Conservation (phyloP, 2,797 vertebrate species). For the Euphonia xanthogaster region DNA sequence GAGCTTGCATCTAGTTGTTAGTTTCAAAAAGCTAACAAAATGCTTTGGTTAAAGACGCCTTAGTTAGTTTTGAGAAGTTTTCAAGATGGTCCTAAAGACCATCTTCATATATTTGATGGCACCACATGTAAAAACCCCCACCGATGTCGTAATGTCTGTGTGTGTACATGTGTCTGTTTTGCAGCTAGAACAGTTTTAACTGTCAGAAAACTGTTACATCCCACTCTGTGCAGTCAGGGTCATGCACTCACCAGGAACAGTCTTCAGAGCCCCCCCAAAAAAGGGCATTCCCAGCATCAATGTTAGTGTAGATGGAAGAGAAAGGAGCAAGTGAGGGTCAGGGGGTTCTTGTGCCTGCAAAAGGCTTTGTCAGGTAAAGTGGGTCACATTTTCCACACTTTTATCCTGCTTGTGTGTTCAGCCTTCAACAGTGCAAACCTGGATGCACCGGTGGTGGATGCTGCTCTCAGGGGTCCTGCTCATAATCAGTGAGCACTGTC, state of each 20-base stretch:
- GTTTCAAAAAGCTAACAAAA: neutral
- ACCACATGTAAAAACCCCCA: neutral
- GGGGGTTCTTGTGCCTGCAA: neutral
- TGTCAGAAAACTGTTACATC: neutral
- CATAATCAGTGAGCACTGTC: neutral
- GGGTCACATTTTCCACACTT: neutral
- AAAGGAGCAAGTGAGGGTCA: neutral
- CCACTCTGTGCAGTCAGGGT: fast-evolving
- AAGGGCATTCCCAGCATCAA: neutral
- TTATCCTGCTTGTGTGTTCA: neutral
- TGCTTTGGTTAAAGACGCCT: neutral
- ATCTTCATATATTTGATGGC: neutral
- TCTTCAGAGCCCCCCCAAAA: neutral
- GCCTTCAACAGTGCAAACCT: fast-evolving
- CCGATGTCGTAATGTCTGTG: neutral
- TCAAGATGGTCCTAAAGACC: neutral
- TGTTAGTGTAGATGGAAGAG: neutral
- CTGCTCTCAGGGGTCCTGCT: neutral
- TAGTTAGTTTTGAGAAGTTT: neutral
- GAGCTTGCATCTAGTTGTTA: neutral
- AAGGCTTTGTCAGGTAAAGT: neutral
- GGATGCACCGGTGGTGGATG: fast-evolving
- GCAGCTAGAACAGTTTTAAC: neutral
- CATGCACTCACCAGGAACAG: neutral
- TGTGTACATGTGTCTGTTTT: neutral